Conservation (phyloP, 2,113 vertebrate species). For the Marcusenius ussheri region DNA sequence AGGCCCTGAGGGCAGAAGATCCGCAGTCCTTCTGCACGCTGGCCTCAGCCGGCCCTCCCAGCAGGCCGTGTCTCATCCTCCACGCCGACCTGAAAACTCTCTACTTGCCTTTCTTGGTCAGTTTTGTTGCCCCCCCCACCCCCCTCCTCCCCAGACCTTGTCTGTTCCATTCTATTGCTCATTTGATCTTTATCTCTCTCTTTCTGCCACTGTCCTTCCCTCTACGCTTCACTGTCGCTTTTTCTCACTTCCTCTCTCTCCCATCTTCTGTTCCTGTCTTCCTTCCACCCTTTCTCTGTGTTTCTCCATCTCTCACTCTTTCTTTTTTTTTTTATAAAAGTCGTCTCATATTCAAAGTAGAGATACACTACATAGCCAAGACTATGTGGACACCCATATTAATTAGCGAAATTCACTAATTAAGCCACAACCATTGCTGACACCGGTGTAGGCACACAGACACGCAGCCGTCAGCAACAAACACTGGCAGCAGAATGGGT, state of each 20-base stretch:
- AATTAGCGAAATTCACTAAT: not conserved
- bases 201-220: not conserved
- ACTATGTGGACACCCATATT: not conserved
- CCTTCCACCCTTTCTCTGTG: not conserved
- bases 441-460: not conserved
- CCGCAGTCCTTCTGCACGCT: not conserved
- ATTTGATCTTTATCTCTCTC: not conserved
- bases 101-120: slow-evolving; percentile 1
- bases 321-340: not conserved
- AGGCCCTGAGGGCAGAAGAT: not conserved
- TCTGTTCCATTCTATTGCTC: not conserved
- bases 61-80: slow-evolving; percentile 22
- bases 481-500: not conserved
- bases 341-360: not conserved
- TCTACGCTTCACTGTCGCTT: not conserved
- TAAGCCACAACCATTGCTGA: not conserved
- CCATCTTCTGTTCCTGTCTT: not conserved
- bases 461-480: not conserved
- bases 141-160: not conserved
- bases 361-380: not conserved
- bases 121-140: not conserved
- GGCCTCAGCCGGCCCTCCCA: slow-evolving; percentile 26
- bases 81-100: not conserved
- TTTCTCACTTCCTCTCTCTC: not conserved
- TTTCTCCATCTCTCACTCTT: not conserved